phyloP scores from a whole-genome alignment of 2,113 vertebrate species.

The Copsychus sechellarum region DNA sequence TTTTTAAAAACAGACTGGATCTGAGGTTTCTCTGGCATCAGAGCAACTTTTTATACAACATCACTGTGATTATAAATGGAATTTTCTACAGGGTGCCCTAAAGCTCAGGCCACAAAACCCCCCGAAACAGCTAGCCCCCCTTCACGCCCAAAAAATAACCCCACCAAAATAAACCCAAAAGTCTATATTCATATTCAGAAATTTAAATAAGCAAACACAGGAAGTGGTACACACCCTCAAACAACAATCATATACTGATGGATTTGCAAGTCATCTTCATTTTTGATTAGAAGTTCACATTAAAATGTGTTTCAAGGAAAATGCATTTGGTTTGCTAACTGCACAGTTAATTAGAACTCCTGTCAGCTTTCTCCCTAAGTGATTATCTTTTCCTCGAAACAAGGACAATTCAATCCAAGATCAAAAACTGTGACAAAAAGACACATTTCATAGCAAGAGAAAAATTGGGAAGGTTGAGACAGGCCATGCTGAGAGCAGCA shows the following conservation, averaged over 20 bases:
- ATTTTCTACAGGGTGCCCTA: not conserved
- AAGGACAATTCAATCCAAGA: not conserved
- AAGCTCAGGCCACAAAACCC: not conserved
- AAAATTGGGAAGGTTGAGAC: not conserved
- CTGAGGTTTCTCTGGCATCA: too few species aligned
- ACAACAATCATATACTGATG: not conserved
- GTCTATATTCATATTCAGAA: not conserved
- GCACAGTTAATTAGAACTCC: not conserved
- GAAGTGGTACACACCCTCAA: not conserved
- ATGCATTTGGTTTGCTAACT: not conserved
- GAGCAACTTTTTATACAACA: not conserved
- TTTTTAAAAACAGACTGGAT: not conserved
- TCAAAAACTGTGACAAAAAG: not conserved
- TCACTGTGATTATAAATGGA: not conserved
- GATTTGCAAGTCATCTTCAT: not conserved
- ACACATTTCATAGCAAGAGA: not conserved
- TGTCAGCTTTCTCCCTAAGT: not conserved
- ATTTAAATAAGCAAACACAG: not conserved
- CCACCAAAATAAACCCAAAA: not conserved
- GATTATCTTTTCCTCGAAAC: not conserved
- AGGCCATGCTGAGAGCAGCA: not conserved
- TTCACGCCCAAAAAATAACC: not conserved
- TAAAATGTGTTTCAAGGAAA: not conserved
- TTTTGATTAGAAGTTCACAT: not conserved
- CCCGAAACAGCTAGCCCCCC: not conserved